Conservation (phyloP, 2,113 vertebrate species). For the Oncorhynchus masou region DNA sequence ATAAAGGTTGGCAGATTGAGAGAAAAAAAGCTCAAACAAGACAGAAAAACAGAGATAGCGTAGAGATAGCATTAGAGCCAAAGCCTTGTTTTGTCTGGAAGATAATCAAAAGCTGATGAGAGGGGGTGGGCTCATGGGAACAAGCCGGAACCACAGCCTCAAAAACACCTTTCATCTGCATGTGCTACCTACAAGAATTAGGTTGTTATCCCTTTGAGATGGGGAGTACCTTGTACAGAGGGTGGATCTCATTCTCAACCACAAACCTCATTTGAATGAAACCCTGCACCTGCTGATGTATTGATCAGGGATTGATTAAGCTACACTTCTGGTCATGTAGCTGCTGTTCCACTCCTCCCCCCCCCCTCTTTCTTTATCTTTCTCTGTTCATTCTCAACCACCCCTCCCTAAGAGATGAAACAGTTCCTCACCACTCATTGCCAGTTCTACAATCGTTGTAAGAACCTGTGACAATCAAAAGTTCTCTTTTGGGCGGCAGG, state of each 20-base stretch:
- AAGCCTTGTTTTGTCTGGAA: conserved; percentile 59
- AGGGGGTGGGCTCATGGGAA: not conserved
- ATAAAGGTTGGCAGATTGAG: not conserved
- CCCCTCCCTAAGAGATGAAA: not conserved
- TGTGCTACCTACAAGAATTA: not conserved
- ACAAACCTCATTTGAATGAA: not conserved
- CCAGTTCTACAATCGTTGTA: too few species aligned
- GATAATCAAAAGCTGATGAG: conserved; percentile 32
- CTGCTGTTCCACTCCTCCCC: not conserved
- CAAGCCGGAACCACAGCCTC: conserved; percentile 13
- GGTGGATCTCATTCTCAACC: not conserved
- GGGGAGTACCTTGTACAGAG: not conserved
- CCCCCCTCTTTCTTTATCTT: too few species aligned
- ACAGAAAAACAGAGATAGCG: conserved; percentile 15
- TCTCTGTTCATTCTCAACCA: not conserved
- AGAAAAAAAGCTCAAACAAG: conserved; percentile 30
- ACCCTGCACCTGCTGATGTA: not conserved
- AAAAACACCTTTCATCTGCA: conserved; percentile 16
- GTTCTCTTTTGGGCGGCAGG: too few species aligned
- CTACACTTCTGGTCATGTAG: not conserved
- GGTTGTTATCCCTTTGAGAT: not conserved
- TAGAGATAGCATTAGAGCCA: conserved; percentile 41
- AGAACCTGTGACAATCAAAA: too few species aligned
- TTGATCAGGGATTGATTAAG: not conserved
- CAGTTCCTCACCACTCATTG: too few species aligned